Evolutionary conservation across 1,140 invertebrate species (phyloP).

Genomic region (Brachionus rotundiformis): DNA sequence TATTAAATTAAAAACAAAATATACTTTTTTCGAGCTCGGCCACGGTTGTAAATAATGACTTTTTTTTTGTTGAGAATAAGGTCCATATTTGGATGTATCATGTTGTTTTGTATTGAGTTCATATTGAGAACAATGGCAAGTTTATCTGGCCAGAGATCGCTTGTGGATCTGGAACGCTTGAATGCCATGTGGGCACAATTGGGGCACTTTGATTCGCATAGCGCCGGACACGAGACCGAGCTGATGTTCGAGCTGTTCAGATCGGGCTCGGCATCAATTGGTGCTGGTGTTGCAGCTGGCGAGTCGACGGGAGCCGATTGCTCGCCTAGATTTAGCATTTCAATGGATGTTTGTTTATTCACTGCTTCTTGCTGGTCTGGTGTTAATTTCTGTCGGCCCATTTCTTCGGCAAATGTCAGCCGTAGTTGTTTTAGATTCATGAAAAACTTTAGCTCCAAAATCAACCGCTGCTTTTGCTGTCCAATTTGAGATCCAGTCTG

Average conservation of each 20-base stretch:
- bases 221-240: neutral
- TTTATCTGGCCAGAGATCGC: neutral
- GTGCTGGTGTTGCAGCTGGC: neutral
- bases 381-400: neutral
- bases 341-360: neutral
- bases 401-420: neutral
- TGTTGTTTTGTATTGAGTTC: neutral
- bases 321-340: neutral
- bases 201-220: neutral
- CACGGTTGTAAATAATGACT: constrained; percentile 13
- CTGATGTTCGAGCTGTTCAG: neutral
- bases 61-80: neutral
- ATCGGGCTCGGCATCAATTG: neutral
- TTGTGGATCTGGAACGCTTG: neutral
- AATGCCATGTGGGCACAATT: neutral
- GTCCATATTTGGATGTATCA: neutral
- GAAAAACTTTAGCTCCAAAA: constrained; percentile 36
- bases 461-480: constrained; percentile 10
- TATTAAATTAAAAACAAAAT: neutral
- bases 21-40: constrained; percentile 4
- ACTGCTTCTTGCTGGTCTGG: neutral
- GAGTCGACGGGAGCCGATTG: neutral
- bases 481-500: neutral
- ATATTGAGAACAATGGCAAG: neutral
- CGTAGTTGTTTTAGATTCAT: constrained; percentile 24